These are phyloP conservation scores for Cavia porcellus DNA, from an alignment of 2,113 vertebrate species.

Conservation along the genomic window DNA sequence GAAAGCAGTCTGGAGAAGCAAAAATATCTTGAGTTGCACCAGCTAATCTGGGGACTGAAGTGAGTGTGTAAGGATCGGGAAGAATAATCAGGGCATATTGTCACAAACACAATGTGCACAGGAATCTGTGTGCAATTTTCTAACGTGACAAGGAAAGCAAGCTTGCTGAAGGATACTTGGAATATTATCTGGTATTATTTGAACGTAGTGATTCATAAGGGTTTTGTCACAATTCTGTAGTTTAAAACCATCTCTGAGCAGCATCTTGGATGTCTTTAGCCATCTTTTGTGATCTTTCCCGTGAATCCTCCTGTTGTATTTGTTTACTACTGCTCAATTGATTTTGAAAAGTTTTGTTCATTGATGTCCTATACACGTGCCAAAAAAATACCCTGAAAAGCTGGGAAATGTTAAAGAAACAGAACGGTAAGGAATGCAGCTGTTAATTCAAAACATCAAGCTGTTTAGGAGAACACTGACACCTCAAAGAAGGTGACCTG, in stretches of 20 bases:
- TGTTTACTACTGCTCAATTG: neutral
- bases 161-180: neutral
- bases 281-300: neutral
- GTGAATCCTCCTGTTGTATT: neutral
- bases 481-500: neutral
- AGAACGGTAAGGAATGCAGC: neutral
- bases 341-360: conserved; percentile 47
- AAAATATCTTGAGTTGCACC: neutral
- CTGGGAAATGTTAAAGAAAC: neutral
- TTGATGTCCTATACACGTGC: neutral
- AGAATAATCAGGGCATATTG: neutral
- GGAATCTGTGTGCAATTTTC: neutral
- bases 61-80: neutral
- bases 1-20: neutral
- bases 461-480: neutral
- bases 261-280: neutral
- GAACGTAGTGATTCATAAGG: neutral
- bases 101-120: neutral
- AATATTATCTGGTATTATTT: neutral
- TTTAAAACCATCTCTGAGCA: neutral
- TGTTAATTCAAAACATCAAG: neutral
- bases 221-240: neutral
- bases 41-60: neutral
- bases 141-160: conserved; percentile 17
- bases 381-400: neutral